These are phyloP conservation scores for Cabera pusaria DNA, from an alignment of 2,888 invertebrate species.

Conservation along the genomic window DNA sequence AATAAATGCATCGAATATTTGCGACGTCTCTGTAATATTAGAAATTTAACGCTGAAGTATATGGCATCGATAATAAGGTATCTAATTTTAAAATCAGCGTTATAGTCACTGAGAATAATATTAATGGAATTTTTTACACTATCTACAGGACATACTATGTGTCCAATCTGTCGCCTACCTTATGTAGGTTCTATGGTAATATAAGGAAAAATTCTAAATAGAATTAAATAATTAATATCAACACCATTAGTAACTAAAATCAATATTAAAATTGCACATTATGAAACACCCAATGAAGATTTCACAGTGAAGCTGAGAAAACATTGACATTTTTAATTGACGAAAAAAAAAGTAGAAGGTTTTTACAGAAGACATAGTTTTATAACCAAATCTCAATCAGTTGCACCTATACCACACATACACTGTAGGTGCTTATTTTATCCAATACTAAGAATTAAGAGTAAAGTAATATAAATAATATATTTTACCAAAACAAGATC, in stretches of 20 bases:
- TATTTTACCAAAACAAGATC: too few species aligned
- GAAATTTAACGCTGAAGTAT: conserved; percentile 3
- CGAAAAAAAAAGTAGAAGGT: too few species aligned
- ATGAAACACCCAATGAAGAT: conserved; percentile 8
- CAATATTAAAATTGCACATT: conserved; percentile 4
- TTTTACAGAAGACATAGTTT: too few species aligned
- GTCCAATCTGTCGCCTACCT: conserved; percentile 2
- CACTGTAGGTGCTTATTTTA: too few species aligned
- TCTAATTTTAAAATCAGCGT: background rate
- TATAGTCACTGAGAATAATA: conserved; percentile 1
- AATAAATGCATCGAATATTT: conserved; percentile 22
- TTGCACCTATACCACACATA: too few species aligned
- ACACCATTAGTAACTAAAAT: conserved; percentile 13
- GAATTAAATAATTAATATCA: conserved; percentile 11
- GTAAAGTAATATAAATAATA: conserved; percentile 36
- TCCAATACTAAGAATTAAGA: conserved; percentile 8
- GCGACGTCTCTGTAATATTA: conserved; percentile 8
- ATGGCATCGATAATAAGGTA: conserved; percentile 18
- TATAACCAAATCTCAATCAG: too few species aligned
- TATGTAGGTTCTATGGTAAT: background rate
- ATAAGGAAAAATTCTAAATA: conserved; percentile 6
- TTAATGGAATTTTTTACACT: conserved; percentile 6
- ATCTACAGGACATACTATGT: conserved; percentile 5
- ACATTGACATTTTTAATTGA: too few species aligned
- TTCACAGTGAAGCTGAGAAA: too few species aligned